phyloP scores from a whole-genome alignment of 2,797 vertebrate species.

The Cyclura pinguis region DNA sequence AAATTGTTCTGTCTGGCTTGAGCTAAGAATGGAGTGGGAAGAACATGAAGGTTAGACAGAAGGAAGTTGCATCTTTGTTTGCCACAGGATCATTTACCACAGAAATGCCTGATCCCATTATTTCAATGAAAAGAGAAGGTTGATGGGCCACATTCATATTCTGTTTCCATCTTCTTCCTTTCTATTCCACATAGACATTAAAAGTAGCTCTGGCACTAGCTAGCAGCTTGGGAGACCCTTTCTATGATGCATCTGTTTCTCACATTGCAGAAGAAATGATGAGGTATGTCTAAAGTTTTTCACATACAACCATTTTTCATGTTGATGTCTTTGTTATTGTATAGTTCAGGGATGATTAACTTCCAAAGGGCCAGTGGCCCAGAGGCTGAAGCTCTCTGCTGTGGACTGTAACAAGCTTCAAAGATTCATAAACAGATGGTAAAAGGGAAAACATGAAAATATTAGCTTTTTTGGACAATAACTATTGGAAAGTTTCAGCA shows the following conservation, averaged over 20 bases:
- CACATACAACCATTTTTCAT: slow-evolving; percentile 5
- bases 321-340: not conserved
- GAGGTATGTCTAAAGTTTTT: slow-evolving; percentile 83
- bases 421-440: not conserved
- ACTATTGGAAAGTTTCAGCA: too few relatives aligned
- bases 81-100: not conserved
- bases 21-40: not conserved
- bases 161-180: slow-evolving; percentile 35
- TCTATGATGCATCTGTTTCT: slow-evolving; percentile 84
- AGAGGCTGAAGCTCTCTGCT: not conserved
- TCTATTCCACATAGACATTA: slow-evolving; percentile 83
- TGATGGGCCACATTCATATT: slow-evolving; percentile 34
- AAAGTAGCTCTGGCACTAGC: slow-evolving; percentile 92
- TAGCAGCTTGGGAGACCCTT: slow-evolving; percentile 91
- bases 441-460: too few relatives aligned
- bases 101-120: not conserved
- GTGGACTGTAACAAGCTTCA: not conserved
- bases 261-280: slow-evolving; percentile 88
- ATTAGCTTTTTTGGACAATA: too few relatives aligned
- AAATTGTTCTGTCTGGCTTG: not conserved
- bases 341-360: not conserved
- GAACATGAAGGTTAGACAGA: not conserved
- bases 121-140: slow-evolving; percentile 6
- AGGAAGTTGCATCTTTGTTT: not conserved
- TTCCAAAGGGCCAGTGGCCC: not conserved